phyloP scores from a whole-genome alignment of 2,113 vertebrate genomes.

The Peromyscus leucopus region DNA sequence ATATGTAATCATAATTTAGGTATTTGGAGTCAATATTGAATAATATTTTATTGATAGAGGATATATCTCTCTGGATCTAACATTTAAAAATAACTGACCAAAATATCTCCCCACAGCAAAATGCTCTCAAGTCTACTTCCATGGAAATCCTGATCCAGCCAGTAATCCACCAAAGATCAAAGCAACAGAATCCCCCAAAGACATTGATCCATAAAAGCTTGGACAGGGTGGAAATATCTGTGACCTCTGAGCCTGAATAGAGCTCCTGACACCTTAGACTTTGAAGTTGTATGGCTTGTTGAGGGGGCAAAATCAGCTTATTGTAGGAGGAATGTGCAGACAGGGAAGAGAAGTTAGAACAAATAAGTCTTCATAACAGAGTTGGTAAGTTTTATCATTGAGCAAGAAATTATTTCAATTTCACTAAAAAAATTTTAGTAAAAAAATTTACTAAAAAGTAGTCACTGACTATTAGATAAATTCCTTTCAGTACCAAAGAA shows the following conservation, averaged over 20 bases:
- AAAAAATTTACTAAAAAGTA: neutral
- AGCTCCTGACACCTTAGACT: slow-evolving; percentile 51
- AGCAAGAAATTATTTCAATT: neutral
- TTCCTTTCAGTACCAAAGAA: neutral
- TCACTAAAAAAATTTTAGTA: neutral
- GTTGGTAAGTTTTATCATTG: neutral
- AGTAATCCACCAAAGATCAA: slow-evolving; percentile 74
- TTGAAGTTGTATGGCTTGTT: slow-evolving; percentile 54
- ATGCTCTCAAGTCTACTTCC: slow-evolving; percentile 47
- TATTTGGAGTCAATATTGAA: neutral
- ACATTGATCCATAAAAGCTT: slow-evolving; percentile 47
- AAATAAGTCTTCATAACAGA: slow-evolving; percentile 9
- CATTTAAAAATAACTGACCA: slow-evolving; percentile 29
- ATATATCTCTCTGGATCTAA: neutral
- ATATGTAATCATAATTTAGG: neutral
- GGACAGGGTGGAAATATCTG: slow-evolving; percentile 16
- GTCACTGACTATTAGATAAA: neutral
- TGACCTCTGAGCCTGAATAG: slow-evolving; percentile 64
- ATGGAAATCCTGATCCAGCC: slow-evolving; percentile 34
- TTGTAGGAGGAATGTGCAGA: neutral
- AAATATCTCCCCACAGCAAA: slow-evolving; percentile 43
- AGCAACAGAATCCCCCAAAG: slow-evolving; percentile 65
- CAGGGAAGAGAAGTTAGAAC: neutral
- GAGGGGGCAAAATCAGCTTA: slow-evolving; percentile 9
- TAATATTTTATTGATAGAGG: neutral